These are phyloP conservation scores for Tupiocoris notatus DNA, from an alignment of 2,888 invertebrate genomes.

Conservation along the genomic window DNA sequence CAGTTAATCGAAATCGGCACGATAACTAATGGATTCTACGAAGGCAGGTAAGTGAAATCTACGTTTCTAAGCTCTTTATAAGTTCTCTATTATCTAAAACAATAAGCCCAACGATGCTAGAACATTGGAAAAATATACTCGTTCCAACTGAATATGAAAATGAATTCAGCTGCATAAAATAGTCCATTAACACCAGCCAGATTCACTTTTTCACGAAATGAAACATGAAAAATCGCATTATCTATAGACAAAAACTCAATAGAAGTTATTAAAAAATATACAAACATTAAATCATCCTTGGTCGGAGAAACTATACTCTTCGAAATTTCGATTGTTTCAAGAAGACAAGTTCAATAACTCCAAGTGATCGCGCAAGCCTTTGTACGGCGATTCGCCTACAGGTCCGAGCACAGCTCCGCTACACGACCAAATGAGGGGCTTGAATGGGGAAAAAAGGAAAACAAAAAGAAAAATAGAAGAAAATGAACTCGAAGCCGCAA, in stretches of 20 bases:
- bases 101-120: too few species aligned
- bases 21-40: neutral
- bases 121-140: conserved; percentile 1
- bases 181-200: too few species aligned
- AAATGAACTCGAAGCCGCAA: neutral
- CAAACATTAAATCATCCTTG: too few species aligned
- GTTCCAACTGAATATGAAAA: neutral
- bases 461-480: neutral
- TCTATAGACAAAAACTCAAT: too few species aligned
- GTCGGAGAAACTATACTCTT: too few species aligned
- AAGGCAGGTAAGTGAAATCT: neutral
- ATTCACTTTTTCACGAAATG: too few species aligned
- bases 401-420: neutral
- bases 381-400: neutral
- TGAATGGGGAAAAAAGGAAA: neutral
- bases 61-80: neutral
- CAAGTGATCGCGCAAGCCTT: neutral
- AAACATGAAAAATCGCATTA: too few species aligned
- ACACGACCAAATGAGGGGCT: neutral
- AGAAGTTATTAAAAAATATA: too few species aligned
- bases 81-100: too few species aligned
- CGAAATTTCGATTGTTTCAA: too few species aligned
- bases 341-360: neutral
- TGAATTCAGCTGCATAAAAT: neutral
- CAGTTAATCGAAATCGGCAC: neutral